Evolutionary conservation across 2,888 invertebrate species (phyloP).

Genomic region (Thumatha senex): DNA sequence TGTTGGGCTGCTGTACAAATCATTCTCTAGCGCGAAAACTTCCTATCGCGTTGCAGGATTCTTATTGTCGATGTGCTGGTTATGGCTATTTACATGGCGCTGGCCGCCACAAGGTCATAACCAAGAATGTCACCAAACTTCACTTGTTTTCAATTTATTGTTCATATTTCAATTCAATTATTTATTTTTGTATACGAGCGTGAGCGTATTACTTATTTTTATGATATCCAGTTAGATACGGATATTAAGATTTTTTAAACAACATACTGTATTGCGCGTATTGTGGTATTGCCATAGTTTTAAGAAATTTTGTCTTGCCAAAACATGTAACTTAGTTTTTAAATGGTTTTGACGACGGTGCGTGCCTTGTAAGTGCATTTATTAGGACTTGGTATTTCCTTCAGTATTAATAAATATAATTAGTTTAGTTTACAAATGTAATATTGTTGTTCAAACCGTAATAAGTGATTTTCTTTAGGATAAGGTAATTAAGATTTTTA

Average conservation of each 20-base stretch:
- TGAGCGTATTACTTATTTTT: neutral
- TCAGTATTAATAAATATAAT: constrained; percentile 31
- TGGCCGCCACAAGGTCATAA: too few species aligned
- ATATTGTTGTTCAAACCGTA: too few species aligned
- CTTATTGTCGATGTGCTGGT: too few species aligned
- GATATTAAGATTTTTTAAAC: neutral
- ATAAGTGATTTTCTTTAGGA: too few species aligned
- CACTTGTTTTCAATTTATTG: neutral
- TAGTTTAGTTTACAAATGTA: too few species aligned
- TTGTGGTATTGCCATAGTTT: constrained; percentile 8
- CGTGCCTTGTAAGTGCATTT: constrained; percentile 33
- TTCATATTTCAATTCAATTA: neutral
- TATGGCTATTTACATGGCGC: too few species aligned
- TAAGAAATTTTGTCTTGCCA: constrained; percentile 35
- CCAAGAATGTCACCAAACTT: too few species aligned
- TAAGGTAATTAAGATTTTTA: too few species aligned
- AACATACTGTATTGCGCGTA: too few species aligned
- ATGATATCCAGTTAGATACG: neutral
- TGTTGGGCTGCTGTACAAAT: too few species aligned
- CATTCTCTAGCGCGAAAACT: too few species aligned
- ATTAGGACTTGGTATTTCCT: constrained; percentile 20
- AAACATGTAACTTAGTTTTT: constrained; percentile 21
- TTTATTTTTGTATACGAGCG: neutral
- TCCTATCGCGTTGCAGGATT: too few species aligned
- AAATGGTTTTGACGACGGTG: constrained; percentile 5